Base-by-base conservation (phyloP, 2,797 vertebrate species). In the Cossypha dichroa region DNA sequence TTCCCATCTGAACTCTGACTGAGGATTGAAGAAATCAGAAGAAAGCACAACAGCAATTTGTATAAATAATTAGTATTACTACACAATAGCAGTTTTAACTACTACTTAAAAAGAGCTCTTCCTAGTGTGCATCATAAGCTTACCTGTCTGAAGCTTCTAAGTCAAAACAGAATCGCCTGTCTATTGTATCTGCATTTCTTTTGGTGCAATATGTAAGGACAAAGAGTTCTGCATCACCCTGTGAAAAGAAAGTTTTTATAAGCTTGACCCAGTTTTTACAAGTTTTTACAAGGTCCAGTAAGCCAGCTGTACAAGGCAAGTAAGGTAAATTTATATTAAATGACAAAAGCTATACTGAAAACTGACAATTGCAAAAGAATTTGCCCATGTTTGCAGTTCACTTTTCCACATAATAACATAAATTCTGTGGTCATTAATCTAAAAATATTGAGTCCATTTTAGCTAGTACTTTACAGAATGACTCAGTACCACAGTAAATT, bases 121-220 rank as follows among this genome's bases (percentile, higher is more conserved):
- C 62, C 31, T 25, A 38, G n/a, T 10, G 13, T 45, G 36, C 51
- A 85, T 52, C 38, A 51, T 1, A 2, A 86, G 95, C 95, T 95
- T 98, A 99, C 99, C 99, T 98, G 96, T 99, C 99, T 75, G 98
- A 98, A 95, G 99, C 98, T 97, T 99, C 99, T 5, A 99, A 97
- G 51, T 99, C 99, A 77, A 99, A 98, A 96, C 99, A 99, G 98
- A 99, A 99, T 81, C 99, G 98, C 90, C 99, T 98, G 97, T 99
- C 99, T 78, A 98, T 98, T 66, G 98, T 97, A 93, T 99, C 99
- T 51, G 97, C 97, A 2, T 98, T 98, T 98, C 99, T 99, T 94
- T 98, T 99, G 73, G 98, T 94, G 70, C 99, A 99, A 23, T 99
- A 99, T 3, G 98, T 99, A 54, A 99, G 98, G 28, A 98, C 97